Base-by-base conservation (phyloP, 1,140 invertebrate genomes). In the Episyrphus balteatus region DNA sequence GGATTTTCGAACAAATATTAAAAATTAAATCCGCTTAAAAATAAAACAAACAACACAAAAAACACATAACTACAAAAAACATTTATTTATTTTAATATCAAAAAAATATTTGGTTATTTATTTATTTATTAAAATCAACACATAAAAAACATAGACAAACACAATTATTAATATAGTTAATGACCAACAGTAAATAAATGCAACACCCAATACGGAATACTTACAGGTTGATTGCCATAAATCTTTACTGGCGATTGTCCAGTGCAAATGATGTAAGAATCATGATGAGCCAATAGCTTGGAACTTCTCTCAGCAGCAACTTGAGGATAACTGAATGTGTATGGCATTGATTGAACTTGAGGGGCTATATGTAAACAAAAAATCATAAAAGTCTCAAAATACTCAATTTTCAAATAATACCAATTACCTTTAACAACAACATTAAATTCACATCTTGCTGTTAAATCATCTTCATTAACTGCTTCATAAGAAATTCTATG, bases 401-500 rank as follows among this genome's bases (percentile, higher is more conserved):
- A 26, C 21, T 26, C 8, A 8, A 8, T 26, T 5, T 3, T 5
- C 21, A 26, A 26, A 26, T 26, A 26, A 26, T 8, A 26, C 21
- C 8, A 3, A 8, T 51, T 47, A 82, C 79, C 70, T 68, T 71
- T 73, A 31, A 83, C 73, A 50, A 73, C 71, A 48, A 83, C 71
- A 9, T 73, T 73, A 62, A 83, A 82, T 56, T 73, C 74, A 63
- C 81, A 83, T 49, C 72, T 72, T 30, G 75, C 74, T 56, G 70
- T 72, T 60, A 75, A 75, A 49, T 77, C 80, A 46, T 79, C 73
- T 17, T 72, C 70, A 55, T 81, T 80, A 48, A 73, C 76, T 33
- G 77, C 81, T 46, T 81, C 71, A 56, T 82, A 83, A 50, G 70
- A 76, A 17, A 83, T 70, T 42, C 75, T 71, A 59, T 83, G 79